Evolutionary conservation across 2,888 invertebrate genomes (phyloP).

Genomic region (Platycheirus albimanus): DNA sequence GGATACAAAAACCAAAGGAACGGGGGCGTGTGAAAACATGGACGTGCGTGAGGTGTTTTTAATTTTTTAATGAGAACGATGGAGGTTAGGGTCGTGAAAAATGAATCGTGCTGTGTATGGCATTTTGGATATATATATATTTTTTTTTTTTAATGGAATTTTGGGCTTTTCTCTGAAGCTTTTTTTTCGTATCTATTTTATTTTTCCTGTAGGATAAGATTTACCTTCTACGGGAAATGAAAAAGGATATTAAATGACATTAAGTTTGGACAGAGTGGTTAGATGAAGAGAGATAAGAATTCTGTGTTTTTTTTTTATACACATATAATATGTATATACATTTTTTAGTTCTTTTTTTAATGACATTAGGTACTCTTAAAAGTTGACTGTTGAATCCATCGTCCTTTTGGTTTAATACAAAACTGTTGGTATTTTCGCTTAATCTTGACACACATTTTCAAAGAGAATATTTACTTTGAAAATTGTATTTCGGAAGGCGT

Average conservation of each 20-base stretch:
- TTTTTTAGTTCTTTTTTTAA: conserved; percentile 11
- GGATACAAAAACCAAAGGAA: no score
- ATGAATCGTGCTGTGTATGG: conserved; percentile 32
- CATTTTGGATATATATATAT: conserved; percentile 28
- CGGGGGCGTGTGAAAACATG: not conserved
- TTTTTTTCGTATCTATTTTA: not conserved
- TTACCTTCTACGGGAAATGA: conserved; percentile 28
- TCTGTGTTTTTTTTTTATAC: conserved; percentile 48
- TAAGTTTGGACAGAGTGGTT: conserved; percentile 33
- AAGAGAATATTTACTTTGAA: no score
- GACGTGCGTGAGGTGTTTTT: conserved; percentile 66
- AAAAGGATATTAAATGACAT: conserved; percentile 64
- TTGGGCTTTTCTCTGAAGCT: not conserved
- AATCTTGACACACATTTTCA: no score
- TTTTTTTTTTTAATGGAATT: conserved; percentile 33
- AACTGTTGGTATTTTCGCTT: no score
- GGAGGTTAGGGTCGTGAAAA: conserved; percentile 40
- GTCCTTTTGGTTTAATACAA: not conserved
- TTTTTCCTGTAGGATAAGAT: conserved; percentile 11
- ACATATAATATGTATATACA: no score
- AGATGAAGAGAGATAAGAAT: conserved; percentile 59
- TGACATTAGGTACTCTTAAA: conserved; percentile 15
- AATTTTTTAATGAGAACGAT: conserved; percentile 55
- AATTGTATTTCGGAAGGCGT: no score
- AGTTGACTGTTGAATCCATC: conserved; percentile 6